phyloP scores from a whole-genome alignment of 2,113 vertebrate genomes.

The Eretmochelys imbricata region DNA sequence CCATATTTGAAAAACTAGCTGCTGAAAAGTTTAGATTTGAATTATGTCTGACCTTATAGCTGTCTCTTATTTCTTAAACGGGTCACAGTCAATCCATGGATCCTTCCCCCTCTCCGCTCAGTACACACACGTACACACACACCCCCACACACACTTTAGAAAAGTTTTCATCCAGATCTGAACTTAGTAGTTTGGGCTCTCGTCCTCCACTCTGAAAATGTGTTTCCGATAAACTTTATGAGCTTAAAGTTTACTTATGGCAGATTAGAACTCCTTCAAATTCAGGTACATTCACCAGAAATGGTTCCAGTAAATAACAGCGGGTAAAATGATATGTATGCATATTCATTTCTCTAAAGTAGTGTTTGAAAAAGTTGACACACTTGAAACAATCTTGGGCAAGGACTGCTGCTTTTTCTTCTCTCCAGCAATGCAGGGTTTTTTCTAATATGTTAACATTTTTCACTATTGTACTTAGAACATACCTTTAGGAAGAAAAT shows the following conservation, averaged over 20 bases:
- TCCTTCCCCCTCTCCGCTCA: too few relatives aligned
- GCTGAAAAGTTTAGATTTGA: too few relatives aligned
- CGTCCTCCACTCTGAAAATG: background rate
- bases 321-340: background rate
- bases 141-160: too few relatives aligned
- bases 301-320: background rate
- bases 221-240: background rate
- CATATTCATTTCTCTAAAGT: background rate
- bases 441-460: background rate
- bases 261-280: background rate
- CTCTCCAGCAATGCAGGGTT: background rate
- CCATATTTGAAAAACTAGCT: too few relatives aligned
- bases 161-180: too few relatives aligned
- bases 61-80: too few relatives aligned
- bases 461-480: background rate
- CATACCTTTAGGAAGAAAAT: too few relatives aligned
- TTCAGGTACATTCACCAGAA: background rate
- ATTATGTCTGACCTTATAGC: too few relatives aligned
- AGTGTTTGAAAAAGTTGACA: background rate
- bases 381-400: background rate
- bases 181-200: too few relatives aligned
- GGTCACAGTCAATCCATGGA: too few relatives aligned
- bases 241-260: constrained; percentile 26
- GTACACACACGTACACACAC: too few relatives aligned
- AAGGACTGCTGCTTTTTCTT: background rate